A percentile compares a stretch with the other conserved stretches of the same genome.
Conservation (phyloP, 2,113 vertebrate species). For the Passer montanus region DNA sequence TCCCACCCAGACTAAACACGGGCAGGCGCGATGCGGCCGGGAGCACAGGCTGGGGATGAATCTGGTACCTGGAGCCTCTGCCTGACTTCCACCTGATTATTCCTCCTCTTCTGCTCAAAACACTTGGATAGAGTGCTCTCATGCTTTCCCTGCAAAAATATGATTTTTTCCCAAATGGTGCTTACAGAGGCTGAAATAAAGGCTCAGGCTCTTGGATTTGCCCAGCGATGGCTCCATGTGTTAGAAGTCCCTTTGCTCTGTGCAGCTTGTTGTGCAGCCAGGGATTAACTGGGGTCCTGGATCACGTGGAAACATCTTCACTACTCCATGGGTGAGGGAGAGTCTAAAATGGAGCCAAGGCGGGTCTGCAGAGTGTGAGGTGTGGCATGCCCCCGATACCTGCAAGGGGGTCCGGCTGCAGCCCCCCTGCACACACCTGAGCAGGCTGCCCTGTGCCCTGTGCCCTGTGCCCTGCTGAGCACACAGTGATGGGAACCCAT, state of each 20-base stretch:
- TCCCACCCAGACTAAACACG: conserved; percentile 66
- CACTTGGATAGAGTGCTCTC: fast-evolving
- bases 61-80: background rate
- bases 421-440: background rate
- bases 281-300: background rate
- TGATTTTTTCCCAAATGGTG: background rate
- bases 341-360: background rate
- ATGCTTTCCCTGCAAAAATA: background rate
- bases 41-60: background rate
- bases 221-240: fast-evolving
- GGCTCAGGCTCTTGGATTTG: background rate
- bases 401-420: background rate
- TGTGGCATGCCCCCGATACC: fast-evolving
- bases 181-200: background rate
- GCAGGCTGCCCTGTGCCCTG: background rate
- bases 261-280: fast-evolving
- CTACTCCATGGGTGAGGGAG: background rate
- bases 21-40: background rate
- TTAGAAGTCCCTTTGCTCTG: background rate
- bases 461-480: no score
- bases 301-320: background rate
- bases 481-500: fast-evolving
- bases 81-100: background rate
- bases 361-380: background rate
- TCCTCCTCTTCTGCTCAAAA: background rate